Evolutionary conservation across 2,888 invertebrate species (phyloP).

Genomic region (Nomada fabriciana): DNA sequence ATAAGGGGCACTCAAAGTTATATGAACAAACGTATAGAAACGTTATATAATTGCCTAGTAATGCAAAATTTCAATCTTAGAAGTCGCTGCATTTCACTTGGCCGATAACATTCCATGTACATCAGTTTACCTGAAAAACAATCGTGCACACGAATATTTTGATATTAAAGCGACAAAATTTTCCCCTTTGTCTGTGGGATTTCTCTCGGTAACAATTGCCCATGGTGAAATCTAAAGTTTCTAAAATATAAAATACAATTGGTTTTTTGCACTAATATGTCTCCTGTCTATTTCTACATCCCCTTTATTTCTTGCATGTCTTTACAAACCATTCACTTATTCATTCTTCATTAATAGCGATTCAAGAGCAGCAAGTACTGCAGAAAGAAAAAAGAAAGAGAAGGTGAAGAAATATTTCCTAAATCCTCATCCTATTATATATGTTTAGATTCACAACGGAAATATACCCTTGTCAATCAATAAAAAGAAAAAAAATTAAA

Average conservation of each 20-base stretch:
- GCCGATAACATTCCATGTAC: slow-evolving; percentile 49
- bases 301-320: neutral
- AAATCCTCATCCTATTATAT: no score
- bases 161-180: slow-evolving; percentile 21
- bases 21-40: neutral
- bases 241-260: slow-evolving; percentile 37
- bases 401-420: no score
- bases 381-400: no score
- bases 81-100: slow-evolving; percentile 25
- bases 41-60: neutral
- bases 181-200: slow-evolving; percentile 29
- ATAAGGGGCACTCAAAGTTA: neutral
- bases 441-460: no score
- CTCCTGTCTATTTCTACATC: neutral
- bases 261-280: slow-evolving; percentile 33
- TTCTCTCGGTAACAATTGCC: slow-evolving; percentile 18
- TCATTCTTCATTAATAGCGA: neutral
- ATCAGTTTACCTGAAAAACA: slow-evolving; percentile 31
- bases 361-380: neutral
- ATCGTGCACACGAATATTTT: slow-evolving; percentile 38
- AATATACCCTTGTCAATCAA: neutral
- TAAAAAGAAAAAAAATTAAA: neutral
- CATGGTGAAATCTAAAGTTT: slow-evolving; percentile 27
- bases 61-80: slow-evolving; percentile 4
- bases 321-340: neutral